Percentiles rank a stretch among this genome's conserved stretches.
These are phyloP conservation scores for Sciaenops ocellatus DNA, from an alignment of 2,797 vertebrate species.

Conservation along the genomic window DNA sequence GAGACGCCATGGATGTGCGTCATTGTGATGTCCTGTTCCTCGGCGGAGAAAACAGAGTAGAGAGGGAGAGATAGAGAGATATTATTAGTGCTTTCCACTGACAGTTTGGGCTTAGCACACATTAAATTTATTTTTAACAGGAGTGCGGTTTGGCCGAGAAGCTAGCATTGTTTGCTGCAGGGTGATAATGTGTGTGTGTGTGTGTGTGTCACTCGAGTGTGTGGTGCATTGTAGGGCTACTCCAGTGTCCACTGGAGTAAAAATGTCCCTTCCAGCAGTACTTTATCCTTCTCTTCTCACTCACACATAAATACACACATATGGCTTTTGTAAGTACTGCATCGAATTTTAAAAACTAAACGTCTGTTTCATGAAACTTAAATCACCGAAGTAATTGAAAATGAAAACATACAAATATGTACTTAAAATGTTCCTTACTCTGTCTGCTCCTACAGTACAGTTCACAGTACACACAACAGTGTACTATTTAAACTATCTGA, in stretches of 20 bases:
- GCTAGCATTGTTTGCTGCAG: constrained; percentile 10
- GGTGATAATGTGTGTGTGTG: constrained; percentile 1
- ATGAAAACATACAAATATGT: not conserved
- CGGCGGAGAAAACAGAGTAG: constrained; percentile 14
- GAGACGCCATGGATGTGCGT: not conserved
- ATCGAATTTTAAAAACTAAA: not conserved
- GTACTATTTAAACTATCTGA: not conserved
- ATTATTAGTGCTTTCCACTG: constrained; percentile 34
- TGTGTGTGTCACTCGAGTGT: not conserved
- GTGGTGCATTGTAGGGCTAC: not conserved
- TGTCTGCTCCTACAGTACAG: not conserved
- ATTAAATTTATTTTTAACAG: constrained; percentile 47
- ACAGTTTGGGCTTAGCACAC: constrained; percentile 33
- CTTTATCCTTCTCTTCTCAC: not conserved
- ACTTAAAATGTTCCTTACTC: not conserved
- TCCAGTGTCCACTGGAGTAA: not conserved
- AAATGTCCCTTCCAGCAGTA: not conserved
- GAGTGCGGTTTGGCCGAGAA: constrained; percentile 29
- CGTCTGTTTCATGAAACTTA: not conserved
- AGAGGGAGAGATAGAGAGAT: constrained; percentile 16
- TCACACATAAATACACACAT: not conserved
- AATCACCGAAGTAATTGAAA: not conserved
- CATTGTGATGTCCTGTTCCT: constrained; percentile 16
- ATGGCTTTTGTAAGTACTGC: too few relatives aligned
- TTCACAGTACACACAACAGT: not conserved